Evolutionary conservation across 2,888 invertebrate species (phyloP).

Genomic region (Pedicia rivosa): DNA sequence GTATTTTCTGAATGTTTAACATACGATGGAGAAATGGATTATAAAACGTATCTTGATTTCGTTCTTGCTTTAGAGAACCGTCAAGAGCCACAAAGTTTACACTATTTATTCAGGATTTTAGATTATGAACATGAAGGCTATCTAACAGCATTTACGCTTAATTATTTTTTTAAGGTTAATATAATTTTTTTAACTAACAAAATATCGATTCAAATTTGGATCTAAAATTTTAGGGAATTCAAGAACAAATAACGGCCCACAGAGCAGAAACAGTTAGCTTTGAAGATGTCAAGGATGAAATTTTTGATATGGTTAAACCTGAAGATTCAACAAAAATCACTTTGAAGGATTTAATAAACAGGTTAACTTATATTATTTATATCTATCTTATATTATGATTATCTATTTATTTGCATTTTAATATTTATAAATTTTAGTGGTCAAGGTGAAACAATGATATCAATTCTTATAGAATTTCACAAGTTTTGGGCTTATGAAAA

Average conservation of each 20-base stretch:
- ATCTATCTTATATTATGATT: conserved; percentile 1
- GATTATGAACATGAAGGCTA: conserved; percentile 81
- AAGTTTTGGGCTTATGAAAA: conserved; percentile 97
- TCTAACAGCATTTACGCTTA: conserved; percentile 76
- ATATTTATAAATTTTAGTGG: conserved; percentile 40
- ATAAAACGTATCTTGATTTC: conserved; percentile 90
- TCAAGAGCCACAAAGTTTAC: conserved; percentile 77
- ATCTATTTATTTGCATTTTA: conserved; percentile 8
- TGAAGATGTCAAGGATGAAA: conserved; percentile 91
- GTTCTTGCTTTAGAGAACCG: conserved; percentile 86
- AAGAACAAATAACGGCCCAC: conserved; percentile 75
- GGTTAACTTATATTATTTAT: conserved; percentile 30
- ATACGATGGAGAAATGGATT: conserved; percentile 92
- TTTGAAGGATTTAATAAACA: conserved; percentile 63
- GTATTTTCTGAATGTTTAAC: conserved; percentile 93
- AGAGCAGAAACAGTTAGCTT: conserved; percentile 83
- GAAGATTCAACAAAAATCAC: conserved; percentile 71
- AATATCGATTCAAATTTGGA: not conserved
- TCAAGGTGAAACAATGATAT: conserved; percentile 85
- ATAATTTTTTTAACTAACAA: not conserved
- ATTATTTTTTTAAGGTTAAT: conserved; percentile 75
- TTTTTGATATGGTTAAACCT: conserved; percentile 95
- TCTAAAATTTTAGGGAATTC: conserved; percentile 52
- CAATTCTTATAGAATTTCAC: conserved; percentile 86
- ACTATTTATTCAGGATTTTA: conserved; percentile 79